Conservation (phyloP, 2,888 invertebrate genomes). For the Labia minor region DNA sequence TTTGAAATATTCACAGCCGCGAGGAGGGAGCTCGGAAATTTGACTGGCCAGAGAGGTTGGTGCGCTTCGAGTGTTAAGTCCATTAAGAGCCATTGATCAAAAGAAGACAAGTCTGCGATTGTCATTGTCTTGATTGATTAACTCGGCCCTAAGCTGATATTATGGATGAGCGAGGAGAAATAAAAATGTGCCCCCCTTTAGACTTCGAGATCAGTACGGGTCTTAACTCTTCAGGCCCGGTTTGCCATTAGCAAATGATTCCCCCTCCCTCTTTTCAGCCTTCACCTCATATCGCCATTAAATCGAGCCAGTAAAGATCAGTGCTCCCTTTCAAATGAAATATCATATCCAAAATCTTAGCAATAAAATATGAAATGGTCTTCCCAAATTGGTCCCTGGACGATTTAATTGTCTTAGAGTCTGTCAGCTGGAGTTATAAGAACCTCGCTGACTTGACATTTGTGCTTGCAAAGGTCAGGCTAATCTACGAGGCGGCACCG, state of each 20-base stretch:
- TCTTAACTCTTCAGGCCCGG: not conserved
- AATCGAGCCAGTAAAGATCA: not conserved
- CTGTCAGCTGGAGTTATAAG: not conserved
- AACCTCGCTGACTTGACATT: conserved; percentile 23
- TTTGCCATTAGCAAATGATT: conserved; percentile 1
- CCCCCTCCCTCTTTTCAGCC: no score
- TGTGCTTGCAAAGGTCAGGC: conserved; percentile 23
- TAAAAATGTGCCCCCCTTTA: not conserved
- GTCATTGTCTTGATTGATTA: conserved; percentile 13
- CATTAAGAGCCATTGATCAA: conserved; percentile 13
- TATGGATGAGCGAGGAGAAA: not conserved
- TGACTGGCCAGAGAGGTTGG: not conserved
- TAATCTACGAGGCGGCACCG: conserved; percentile 15
- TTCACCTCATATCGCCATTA: not conserved
- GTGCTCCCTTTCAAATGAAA: not conserved
- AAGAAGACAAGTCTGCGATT: conserved; percentile 2
- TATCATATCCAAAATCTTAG: not conserved
- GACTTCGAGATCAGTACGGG: not conserved
- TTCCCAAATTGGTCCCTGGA: conserved; percentile 7
- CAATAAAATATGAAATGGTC: conserved; percentile 1
- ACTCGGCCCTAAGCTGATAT: not conserved
- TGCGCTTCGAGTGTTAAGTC: not conserved
- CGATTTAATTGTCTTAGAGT: conserved; percentile 1
- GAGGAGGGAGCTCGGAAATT: no score
- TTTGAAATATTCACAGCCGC: not conserved